Conservation (phyloP, 2,113 vertebrate species). For the Lethenteron reissneri region DNA sequence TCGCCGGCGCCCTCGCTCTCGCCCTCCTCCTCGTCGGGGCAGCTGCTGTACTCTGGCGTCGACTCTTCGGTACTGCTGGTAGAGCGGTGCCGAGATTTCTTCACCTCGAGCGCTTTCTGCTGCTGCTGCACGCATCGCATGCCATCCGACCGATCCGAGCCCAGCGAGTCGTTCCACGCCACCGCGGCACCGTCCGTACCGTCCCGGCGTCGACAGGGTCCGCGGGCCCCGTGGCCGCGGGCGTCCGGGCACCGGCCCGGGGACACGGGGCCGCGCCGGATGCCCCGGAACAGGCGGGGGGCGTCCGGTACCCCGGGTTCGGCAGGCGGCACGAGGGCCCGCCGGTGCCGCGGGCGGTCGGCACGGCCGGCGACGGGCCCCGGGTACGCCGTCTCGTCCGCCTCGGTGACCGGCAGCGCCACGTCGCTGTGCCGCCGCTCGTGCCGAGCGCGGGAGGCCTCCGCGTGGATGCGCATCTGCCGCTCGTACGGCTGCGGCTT, state of each 20-base stretch:
- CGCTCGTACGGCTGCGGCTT: constrained; percentile 92
- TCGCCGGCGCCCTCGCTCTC: constrained; percentile 99
- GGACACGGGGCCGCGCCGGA: too few species aligned
- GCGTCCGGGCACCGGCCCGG: too few species aligned
- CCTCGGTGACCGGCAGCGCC: constrained; percentile 68
- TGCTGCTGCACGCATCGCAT: constrained; percentile 80
- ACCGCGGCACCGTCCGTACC: constrained; percentile 13
- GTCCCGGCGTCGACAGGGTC: too few species aligned
- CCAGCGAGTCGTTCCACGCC: constrained; percentile 90
- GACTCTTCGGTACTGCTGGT: constrained; percentile 88
- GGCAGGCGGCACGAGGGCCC: too few species aligned
- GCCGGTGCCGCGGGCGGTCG: too few species aligned
- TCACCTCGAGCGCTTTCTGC: constrained; percentile 86
- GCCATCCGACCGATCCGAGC: constrained; percentile 92
- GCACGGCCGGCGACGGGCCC: too few species aligned
- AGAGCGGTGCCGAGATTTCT: constrained; percentile 90
- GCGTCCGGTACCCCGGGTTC: too few species aligned
- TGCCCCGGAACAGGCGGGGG: too few species aligned
- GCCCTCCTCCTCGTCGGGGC: constrained; percentile 92
- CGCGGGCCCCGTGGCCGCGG: too few species aligned
- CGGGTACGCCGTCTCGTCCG: too few species aligned
- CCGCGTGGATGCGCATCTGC: constrained; percentile 91
- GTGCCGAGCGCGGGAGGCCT: constrained; percentile 71
- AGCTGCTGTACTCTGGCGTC: constrained; percentile 92
- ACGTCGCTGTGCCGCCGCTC: constrained; percentile 87